A percentile compares a stretch with the other conserved stretches of the same genome.
These are phyloP conservation scores for Bombus pascuorum DNA, from an alignment of 1,140 invertebrate species.

Conservation along the genomic window DNA sequence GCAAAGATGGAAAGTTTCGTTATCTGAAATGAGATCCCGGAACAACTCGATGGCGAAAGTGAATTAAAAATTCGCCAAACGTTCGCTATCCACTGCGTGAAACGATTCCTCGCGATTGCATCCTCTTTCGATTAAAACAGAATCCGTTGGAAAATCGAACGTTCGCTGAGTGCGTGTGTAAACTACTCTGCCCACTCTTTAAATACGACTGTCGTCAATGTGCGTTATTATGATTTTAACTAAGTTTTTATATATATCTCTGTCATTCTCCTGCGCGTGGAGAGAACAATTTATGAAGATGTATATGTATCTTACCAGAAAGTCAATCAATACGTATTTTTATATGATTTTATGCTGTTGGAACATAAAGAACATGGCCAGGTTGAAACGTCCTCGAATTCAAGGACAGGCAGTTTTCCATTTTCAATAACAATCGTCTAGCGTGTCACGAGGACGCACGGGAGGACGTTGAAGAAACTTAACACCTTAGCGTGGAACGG, in stretches of 20 bases:
- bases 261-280: no score
- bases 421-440: not conserved
- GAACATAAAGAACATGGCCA: not conserved
- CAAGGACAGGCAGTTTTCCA: not conserved
- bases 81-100: not conserved
- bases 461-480: slow-evolving; percentile 16
- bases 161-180: not conserved
- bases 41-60: slow-evolving; percentile 3
- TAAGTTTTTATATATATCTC: no score
- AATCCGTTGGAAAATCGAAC: not conserved
- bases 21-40: slow-evolving; percentile 68
- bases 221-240: no score
- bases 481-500: slow-evolving; percentile 13
- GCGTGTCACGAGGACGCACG: not conserved
- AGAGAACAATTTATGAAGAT: no score
- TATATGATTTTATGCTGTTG: no score
- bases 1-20: slow-evolving; percentile 47
- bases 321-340: no score
- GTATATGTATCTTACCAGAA: no score
- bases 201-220: not conserved
- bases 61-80: slow-evolving; percentile 52
- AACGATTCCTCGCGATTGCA: not conserved
- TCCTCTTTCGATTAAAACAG: not conserved
- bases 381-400: no score
- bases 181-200: no score